Percentiles rank a stretch among this genome's conserved stretches.
These are phyloP conservation scores for Trematocara nigrifrons DNA, from an alignment of 2,113 vertebrate genomes.

Conservation along the genomic window DNA sequence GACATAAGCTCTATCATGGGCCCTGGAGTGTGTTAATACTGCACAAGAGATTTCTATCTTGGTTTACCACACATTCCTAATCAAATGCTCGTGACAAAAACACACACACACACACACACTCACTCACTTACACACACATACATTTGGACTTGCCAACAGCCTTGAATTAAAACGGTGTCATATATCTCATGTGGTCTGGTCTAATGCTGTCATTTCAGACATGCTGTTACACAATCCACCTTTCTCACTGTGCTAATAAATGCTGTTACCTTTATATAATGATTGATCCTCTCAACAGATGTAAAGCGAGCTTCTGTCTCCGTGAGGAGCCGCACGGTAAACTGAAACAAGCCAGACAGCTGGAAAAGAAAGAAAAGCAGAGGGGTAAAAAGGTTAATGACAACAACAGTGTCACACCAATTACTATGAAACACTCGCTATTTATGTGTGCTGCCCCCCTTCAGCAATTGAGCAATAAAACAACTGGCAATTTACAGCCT, in stretches of 20 bases:
- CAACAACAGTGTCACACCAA: not conserved
- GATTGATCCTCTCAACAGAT: slow-evolving; percentile 81
- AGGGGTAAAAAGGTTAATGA: slow-evolving; percentile 6
- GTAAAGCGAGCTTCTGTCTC: slow-evolving; percentile 82
- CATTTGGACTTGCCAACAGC: not conserved
- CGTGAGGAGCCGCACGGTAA: slow-evolving; percentile 74
- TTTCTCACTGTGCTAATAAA: not conserved
- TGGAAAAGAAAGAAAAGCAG: slow-evolving; percentile 29
- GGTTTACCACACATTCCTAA: not conserved
- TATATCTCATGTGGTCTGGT: not conserved
- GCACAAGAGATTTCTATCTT: slow-evolving; percentile 22
- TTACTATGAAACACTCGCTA: not conserved
- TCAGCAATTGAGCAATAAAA: not conserved
- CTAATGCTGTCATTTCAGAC: not conserved
- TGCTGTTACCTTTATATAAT: slow-evolving; percentile 77
- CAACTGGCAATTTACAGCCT: not conserved
- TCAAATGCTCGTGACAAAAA: not conserved
- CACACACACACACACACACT: not conserved
- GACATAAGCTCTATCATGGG: slow-evolving; percentile 26
- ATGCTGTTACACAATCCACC: not conserved
- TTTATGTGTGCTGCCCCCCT: not conserved
- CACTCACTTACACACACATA: not conserved
- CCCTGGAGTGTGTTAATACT: slow-evolving; percentile 1
- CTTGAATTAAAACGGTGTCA: not conserved
- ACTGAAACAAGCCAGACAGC: slow-evolving; percentile 81